phyloP scores from a whole-genome alignment of 1,140 invertebrate species.

The Drusus annulatus region DNA sequence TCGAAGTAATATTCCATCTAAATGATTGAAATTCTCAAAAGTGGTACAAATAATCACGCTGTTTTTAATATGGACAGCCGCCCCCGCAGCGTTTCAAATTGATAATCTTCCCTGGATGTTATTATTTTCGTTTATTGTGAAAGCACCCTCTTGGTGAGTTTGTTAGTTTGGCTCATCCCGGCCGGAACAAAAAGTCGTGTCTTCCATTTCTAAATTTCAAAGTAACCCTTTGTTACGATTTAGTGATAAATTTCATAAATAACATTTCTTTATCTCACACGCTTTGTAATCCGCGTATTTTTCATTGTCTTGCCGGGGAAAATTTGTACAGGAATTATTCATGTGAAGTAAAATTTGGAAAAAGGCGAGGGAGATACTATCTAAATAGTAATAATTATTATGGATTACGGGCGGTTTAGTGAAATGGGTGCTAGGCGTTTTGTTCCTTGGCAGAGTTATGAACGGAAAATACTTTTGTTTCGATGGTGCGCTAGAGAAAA shows the following conservation, averaged over 20 bases:
- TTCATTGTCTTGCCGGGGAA: conserved; percentile 38
- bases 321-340: conserved; percentile 45
- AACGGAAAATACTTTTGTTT: conserved; percentile 13
- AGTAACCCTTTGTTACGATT: conserved; percentile 33
- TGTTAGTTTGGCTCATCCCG: too few species aligned
- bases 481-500: neutral
- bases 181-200: neutral
- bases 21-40: too few species aligned
- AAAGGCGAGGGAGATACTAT: conserved; percentile 36
- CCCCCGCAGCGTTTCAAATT: conserved; percentile 3
- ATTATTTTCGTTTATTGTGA: too few species aligned
- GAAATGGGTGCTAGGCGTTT: conserved; percentile 21
- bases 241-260: conserved; percentile 43
- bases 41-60: too few species aligned
- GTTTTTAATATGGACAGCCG: neutral
- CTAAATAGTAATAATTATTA: conserved; percentile 36
- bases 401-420: conserved; percentile 25
- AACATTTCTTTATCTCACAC: conserved; percentile 39
- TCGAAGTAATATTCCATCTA: too few species aligned
- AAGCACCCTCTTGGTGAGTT: too few species aligned
- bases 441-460: conserved; percentile 1
- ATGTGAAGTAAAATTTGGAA: conserved; percentile 27
- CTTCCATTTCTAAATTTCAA: neutral
- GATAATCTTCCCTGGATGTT: neutral
- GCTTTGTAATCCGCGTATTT: conserved; percentile 34